phyloP scores from a whole-genome alignment of 2,113 vertebrate genomes.

The Brachyhypopomus occidentalis region DNA sequence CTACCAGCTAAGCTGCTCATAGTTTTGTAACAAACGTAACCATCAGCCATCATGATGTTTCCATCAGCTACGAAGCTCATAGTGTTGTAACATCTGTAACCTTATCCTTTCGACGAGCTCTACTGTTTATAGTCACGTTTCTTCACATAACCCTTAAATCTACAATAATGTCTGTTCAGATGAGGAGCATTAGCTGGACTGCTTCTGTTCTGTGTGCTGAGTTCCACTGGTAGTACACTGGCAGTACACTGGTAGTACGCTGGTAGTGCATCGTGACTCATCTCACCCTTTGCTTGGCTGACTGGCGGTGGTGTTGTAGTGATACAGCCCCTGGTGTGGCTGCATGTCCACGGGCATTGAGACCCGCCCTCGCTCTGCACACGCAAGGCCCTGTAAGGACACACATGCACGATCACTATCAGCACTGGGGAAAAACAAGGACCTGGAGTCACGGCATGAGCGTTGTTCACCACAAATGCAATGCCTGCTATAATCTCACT shows the following conservation, averaged over 20 bases:
- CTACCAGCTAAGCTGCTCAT: too few relatives aligned
- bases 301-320: slow-evolving; percentile 73
- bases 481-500: too few relatives aligned
- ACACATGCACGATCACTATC: slow-evolving; percentile 37
- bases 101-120: neutral
- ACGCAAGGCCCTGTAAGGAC: slow-evolving; percentile 64
- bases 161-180: slow-evolving; percentile 2
- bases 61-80: neutral
- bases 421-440: neutral
- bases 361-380: slow-evolving; percentile 63
- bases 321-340: slow-evolving; percentile 80
- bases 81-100: neutral
- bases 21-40: neutral
- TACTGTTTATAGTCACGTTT: neutral
- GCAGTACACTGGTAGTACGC: slow-evolving; percentile 7
- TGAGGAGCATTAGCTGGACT: neutral
- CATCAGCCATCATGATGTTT: slow-evolving; percentile 20
- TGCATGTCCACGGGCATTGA: slow-evolving; percentile 82
- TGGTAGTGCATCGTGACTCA: neutral
- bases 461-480: too few relatives aligned
- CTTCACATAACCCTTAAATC: slow-evolving; percentile 12
- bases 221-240: neutral
- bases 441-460: neutral
- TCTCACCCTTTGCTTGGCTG: slow-evolving; percentile 77
- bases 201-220: neutral